Evolutionary conservation across 2,113 vertebrate species (phyloP).

Genomic region (Emydura subglobosa): DNA sequence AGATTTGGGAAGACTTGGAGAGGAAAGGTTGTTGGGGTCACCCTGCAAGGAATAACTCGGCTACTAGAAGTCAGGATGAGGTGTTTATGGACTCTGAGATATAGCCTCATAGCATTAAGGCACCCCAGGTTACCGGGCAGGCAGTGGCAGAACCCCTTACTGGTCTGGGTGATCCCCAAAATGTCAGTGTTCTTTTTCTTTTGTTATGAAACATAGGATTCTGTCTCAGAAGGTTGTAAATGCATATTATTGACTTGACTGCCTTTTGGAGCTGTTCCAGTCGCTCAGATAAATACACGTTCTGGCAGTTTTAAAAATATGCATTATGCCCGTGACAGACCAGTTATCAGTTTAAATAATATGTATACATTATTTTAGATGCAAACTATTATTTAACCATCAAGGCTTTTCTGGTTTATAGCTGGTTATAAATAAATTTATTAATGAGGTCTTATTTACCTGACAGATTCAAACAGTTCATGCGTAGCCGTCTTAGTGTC

Average conservation of each 20-base stretch:
- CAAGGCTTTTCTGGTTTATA: not conserved
- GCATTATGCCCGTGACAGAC: not conserved
- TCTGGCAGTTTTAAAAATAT: slow-evolving; percentile 33
- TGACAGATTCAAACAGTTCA: not conserved
- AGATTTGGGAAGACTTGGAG: not conserved
- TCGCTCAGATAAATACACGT: slow-evolving; percentile 26
- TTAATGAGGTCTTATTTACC: not conserved
- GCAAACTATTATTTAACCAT: slow-evolving; percentile 20
- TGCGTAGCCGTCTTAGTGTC: not conserved
- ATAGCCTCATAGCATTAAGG: not conserved
- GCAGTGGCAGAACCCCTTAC: not conserved
- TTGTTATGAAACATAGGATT: not conserved
- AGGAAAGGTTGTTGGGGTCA: not conserved
- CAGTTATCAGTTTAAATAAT: slow-evolving; percentile 29
- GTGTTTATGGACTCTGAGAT: not conserved
- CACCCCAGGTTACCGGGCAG: not conserved
- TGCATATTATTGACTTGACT: not conserved
- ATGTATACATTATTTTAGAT: not conserved
- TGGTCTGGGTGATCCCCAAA: not conserved
- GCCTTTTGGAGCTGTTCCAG: slow-evolving; percentile 5
- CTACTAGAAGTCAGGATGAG: not conserved
- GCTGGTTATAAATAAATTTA: slow-evolving; percentile 12
- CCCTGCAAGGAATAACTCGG: not conserved
- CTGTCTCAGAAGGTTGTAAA: not conserved
- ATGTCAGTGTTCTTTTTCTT: not conserved